These are phyloP conservation scores for Caenorhabditis latens DNA, from an alignment of 1,140 invertebrate genomes.

Conservation along the genomic window DNA sequence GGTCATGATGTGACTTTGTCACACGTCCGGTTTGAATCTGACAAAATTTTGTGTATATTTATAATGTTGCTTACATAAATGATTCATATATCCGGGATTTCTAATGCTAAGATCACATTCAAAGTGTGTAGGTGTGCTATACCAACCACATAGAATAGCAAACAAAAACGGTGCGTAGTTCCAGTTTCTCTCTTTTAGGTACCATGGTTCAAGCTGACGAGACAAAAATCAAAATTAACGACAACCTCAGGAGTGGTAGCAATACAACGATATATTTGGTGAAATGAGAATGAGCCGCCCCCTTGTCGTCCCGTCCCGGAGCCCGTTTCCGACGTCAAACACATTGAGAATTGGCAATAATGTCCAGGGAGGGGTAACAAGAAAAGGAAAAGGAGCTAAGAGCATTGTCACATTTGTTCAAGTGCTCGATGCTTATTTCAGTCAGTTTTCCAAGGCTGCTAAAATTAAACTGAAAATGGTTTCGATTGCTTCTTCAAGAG, in stretches of 20 bases:
- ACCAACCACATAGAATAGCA: too few relatives aligned
- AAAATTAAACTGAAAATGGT: constrained; percentile 50
- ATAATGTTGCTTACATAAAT: background rate
- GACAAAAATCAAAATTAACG: background rate
- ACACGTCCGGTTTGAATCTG: background rate
- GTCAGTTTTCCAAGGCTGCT: background rate
- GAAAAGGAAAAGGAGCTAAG: constrained; percentile 18
- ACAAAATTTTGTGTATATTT: background rate
- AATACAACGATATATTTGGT: constrained; percentile 22
- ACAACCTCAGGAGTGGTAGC: background rate
- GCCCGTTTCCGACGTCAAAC: constrained; percentile 52
- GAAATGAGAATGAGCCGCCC: constrained; percentile 26
- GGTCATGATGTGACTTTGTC: constrained; percentile 2
- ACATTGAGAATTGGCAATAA: constrained; percentile 53
- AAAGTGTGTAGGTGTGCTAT: background rate
- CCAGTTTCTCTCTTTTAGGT: background rate
- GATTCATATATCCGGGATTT: background rate
- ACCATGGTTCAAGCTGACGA: background rate
- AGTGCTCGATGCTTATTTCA: background rate
- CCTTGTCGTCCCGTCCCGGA: constrained; percentile 17
- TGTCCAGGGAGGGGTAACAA: constrained; percentile 11
- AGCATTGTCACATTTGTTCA: constrained; percentile 54
- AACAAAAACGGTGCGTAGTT: background rate
- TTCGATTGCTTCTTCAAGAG: constrained; percentile 47
- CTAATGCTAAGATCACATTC: background rate